Percentiles rank a stretch among this genome's conserved stretches.
These are phyloP conservation scores for Siderastrea siderea DNA, from an alignment of 92 coral and sea anemone genomes.

Conservation along the genomic window DNA sequence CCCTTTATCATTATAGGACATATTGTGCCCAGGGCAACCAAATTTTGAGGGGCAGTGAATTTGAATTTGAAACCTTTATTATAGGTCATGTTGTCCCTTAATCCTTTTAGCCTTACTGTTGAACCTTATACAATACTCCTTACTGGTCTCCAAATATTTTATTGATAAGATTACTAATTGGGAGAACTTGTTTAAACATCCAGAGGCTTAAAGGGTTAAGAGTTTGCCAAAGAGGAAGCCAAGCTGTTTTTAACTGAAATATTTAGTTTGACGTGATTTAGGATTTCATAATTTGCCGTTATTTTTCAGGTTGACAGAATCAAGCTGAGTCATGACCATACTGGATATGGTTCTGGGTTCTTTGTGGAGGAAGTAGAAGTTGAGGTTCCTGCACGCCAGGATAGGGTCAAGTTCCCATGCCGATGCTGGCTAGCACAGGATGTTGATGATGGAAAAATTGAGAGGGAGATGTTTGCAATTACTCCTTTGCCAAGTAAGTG, in stretches of 20 bases:
- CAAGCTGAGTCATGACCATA: conserved; percentile 98
- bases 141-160: no score
- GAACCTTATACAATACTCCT: no score
- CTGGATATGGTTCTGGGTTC: conserved; percentile 98
- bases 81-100: no score
- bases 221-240: not conserved
- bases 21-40: no score
- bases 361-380: conserved; percentile 99
- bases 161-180: no score
- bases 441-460: conserved; percentile 96
- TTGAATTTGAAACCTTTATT: no score
- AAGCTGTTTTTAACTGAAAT: not conserved
- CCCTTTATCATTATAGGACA: no score
- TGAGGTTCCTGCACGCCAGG: conserved; percentile 96
- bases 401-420: conserved; percentile 97
- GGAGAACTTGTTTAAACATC: no score
- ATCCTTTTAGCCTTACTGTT: no score
- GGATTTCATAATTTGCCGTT: not conserved
- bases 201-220: no score
- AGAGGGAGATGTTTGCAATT: conserved; percentile 95
- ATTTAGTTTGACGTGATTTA: not conserved
- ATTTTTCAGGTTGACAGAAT: conserved; percentile 92
- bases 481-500: conserved; percentile 94
- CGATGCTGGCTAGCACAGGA: conserved; percentile 99
- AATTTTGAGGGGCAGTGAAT: no score